Conservation (phyloP, 2,888 invertebrate species). For the Bombylius discolor region DNA sequence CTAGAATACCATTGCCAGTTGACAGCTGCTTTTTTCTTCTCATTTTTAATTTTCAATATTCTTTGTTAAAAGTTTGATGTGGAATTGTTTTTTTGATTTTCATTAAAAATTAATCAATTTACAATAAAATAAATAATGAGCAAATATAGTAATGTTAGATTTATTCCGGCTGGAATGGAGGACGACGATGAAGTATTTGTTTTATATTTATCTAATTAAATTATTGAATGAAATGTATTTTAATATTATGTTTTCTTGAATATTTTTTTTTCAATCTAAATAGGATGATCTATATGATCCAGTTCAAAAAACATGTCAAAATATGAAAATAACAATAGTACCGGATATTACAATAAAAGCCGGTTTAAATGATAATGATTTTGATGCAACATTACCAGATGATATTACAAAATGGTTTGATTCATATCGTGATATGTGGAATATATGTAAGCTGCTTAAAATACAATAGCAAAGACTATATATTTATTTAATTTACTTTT, state of each 20-base stretch:
- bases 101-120: too few relatives aligned
- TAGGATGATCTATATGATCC: conserved; percentile 8
- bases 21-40: too few relatives aligned
- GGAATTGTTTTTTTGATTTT: too few relatives aligned
- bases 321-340: conserved; percentile 32
- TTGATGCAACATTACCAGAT: conserved; percentile 25
- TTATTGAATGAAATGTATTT: neutral
- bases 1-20: too few relatives aligned
- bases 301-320: conserved; percentile 17
- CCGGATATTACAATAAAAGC: conserved; percentile 32
- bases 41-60: too few relatives aligned
- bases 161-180: conserved; percentile 30
- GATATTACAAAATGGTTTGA: conserved; percentile 26
- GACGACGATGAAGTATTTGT: conserved; percentile 15
- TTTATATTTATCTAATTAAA: neutral
- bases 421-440: conserved; percentile 26
- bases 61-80: too few relatives aligned
- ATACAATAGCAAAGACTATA: neutral
- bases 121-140: too few relatives aligned
- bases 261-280: neutral
- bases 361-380: conserved; percentile 29
- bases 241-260: too few relatives aligned
- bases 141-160: neutral
- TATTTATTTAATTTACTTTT: neutral
- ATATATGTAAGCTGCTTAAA: conserved; percentile 25